These are phyloP conservation scores for Colistium nudipinnis DNA, from an alignment of 2,113 vertebrate species.

Conservation along the genomic window DNA sequence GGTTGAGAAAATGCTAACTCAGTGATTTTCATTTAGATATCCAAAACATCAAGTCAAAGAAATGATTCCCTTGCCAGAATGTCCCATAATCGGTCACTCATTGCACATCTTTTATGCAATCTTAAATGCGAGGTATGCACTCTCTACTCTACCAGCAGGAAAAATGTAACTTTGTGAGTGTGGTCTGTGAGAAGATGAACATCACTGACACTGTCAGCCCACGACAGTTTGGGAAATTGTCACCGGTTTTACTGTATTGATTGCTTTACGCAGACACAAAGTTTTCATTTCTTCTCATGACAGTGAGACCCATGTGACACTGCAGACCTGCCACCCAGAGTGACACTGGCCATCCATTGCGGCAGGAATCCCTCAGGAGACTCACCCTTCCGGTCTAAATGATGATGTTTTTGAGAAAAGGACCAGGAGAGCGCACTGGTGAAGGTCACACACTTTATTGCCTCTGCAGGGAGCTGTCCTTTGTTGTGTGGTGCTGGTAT, in stretches of 20 bases:
- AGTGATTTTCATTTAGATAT: background rate
- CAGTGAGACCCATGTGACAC: background rate
- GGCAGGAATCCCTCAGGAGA: background rate
- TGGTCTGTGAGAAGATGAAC: background rate
- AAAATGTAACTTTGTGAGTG: background rate
- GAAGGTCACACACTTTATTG: background rate
- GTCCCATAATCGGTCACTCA: background rate
- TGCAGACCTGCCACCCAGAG: background rate
- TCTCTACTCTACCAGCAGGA: background rate
- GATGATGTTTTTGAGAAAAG: background rate
- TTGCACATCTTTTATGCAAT: background rate
- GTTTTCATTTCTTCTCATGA: background rate
- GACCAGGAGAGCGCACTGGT: background rate
- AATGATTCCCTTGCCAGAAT: background rate
- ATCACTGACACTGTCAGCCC: background rate
- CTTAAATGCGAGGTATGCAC: background rate
- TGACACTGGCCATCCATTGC: background rate
- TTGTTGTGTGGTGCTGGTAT: background rate
- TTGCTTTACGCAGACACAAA: background rate
- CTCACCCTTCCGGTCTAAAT: background rate
- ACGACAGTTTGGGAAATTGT: background rate
- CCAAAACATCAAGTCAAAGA: background rate
- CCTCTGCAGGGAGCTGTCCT: background rate
- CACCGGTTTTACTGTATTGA: background rate
- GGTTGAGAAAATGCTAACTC: conserved; percentile 1